These are phyloP conservation scores for Scolopax bukidnonensis DNA, from an alignment of 2,797 vertebrate genomes.

Conservation along the genomic window DNA sequence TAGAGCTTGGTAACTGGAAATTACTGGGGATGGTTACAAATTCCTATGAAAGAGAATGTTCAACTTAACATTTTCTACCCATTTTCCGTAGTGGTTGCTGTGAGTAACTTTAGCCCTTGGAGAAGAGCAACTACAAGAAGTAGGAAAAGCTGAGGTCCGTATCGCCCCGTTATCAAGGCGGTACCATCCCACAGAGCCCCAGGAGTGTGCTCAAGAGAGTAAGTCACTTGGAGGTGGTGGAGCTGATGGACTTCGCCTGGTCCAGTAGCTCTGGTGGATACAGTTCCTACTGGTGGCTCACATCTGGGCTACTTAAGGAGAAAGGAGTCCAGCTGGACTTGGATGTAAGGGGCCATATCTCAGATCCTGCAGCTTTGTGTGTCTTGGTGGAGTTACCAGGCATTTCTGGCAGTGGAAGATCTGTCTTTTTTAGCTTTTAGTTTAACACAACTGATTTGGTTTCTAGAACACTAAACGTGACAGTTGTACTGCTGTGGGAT, in stretches of 20 bases:
- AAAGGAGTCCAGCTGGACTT: background rate
- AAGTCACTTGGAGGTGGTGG: background rate
- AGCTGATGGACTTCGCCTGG: background rate
- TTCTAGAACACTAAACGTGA: background rate
- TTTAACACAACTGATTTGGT: background rate
- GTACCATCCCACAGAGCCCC: rapidly evolving
- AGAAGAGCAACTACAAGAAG: background rate
- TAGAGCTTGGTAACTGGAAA: background rate
- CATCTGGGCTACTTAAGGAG: rapidly evolving
- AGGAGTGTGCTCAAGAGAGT: background rate
- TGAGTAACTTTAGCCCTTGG: background rate
- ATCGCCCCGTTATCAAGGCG: background rate
- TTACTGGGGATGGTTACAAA: background rate
- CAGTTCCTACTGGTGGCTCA: background rate
- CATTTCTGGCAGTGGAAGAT: background rate
- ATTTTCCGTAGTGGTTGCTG: background rate
- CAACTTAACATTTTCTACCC: background rate
- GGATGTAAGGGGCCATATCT: background rate
- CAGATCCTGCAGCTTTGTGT: background rate
- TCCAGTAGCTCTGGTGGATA: background rate
- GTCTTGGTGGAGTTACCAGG: background rate
- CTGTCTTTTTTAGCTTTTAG: background rate
- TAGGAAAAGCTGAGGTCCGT: background rate
- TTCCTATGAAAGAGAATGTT: background rate
- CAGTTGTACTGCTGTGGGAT: background rate